Evolutionary conservation across 2,113 vertebrate species (phyloP), one percentile per base, ranked within the genome.

Genomic region (Cryptomyrus ogoouensis): DNA sequence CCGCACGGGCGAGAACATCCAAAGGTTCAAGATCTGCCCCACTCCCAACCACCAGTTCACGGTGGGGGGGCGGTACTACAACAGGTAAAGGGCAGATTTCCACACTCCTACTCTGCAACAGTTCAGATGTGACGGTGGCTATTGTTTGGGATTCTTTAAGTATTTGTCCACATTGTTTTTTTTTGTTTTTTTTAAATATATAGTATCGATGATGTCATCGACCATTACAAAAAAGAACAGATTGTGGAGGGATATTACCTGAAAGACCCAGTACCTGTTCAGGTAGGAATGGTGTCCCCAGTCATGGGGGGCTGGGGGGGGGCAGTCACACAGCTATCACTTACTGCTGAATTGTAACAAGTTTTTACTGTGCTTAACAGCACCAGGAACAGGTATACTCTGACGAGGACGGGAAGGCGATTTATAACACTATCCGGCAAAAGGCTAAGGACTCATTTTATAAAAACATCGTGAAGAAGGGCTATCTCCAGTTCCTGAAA

Each of bases 381-480:
- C 97, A 99, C 92, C 97, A 99, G 93, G 97, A 99, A 90, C 98
- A 99, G 97, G 97, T 99, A 58, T 93, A 99, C 86, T 96, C 95
- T 88, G 98, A 99, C 92, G 89, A 95, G 58, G 98, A 99, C 88
- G 97, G 97, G 86, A 98, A 96, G 94, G 98, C 99, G 96, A 99
- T 99, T 93, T 99, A 99, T 93, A 99, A 99, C 94, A 99, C 98
- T 95, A 99, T 99, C 93, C 97, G 97, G 90, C 97, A 97, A 47
- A 99, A 99, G 97, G 97, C 98, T 93, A 99, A 99, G 95, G 98
- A 99, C 91, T 97, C 98, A 87, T 98, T 99, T 95, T 99, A 99
- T 95, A 99, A 99, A 96, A 99, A 99, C 93, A 99, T 99, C 93
- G 97, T 99, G 91, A 99, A 99, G 95, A 99, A 99, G 96, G 98